phyloP scores from a whole-genome alignment of 2,113 vertebrate species.

The Microcebus lehilahytsara region DNA sequence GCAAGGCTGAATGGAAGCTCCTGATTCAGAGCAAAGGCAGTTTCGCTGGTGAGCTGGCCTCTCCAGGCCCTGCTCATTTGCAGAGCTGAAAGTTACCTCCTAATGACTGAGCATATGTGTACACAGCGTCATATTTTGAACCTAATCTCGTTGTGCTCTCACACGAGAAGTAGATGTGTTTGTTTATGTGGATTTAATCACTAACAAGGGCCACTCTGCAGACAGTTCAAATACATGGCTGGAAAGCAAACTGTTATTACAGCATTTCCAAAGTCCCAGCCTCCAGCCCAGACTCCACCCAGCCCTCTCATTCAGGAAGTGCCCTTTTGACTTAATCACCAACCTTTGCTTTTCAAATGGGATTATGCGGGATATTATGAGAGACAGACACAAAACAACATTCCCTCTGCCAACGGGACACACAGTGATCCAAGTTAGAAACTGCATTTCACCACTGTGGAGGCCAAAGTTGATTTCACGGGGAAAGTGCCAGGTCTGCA shows the following conservation, averaged over 20 bases:
- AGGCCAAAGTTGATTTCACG: slow-evolving; percentile 18
- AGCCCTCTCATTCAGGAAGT: not conserved
- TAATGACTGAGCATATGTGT: not conserved
- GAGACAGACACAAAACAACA: not conserved
- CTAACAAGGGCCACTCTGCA: not conserved
- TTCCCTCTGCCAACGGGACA: not conserved
- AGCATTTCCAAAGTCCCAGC: not conserved
- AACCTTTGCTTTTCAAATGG: not conserved
- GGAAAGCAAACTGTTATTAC: not conserved
- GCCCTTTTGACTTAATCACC: not conserved
- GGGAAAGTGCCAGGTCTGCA: not conserved
- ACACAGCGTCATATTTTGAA: not conserved
- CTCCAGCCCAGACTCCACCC: not conserved
- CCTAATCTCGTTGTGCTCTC: not conserved
- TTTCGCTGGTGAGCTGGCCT: not conserved
- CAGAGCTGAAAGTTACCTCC: not conserved
- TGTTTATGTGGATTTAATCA: slow-evolving; percentile 34
- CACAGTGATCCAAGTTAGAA: not conserved
- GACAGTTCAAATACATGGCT: not conserved
- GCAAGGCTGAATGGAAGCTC: slow-evolving; percentile 2
- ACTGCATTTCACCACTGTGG: not conserved
- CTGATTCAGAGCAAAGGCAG: slow-evolving; percentile 17
- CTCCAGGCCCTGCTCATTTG: not conserved
- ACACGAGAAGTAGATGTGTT: not conserved
- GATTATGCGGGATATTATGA: not conserved